phyloP scores from a whole-genome alignment of 2,888 invertebrate species.

The Busseola fusca region DNA sequence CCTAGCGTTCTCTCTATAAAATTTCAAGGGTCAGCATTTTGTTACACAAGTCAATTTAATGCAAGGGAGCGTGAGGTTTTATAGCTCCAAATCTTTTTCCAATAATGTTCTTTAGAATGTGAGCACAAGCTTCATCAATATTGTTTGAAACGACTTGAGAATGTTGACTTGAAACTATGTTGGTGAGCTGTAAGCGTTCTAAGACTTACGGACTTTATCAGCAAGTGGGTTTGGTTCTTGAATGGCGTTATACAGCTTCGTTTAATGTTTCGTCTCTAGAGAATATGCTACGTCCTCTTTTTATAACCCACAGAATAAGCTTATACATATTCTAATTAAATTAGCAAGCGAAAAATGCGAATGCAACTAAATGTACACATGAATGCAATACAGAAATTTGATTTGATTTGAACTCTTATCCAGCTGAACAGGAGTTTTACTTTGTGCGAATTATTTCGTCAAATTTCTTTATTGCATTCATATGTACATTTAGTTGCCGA shows the following conservation, averaged over 20 bases:
- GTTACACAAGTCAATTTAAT: conserved; percentile 46
- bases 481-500: too few relatives aligned
- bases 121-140: conserved; percentile 41
- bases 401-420: too few relatives aligned
- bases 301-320: not conserved
- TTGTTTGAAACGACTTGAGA: conserved; percentile 30
- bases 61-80: conserved; percentile 51
- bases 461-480: too few relatives aligned
- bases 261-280: conserved; percentile 2
- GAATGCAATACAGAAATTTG: too few relatives aligned
- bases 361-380: too few relatives aligned
- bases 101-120: conserved; percentile 55
- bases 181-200: not conserved
- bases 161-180: conserved; percentile 18
- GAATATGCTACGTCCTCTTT: not conserved
- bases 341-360: too few relatives aligned
- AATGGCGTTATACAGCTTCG: not conserved
- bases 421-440: too few relatives aligned
- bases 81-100: conserved; percentile 59
- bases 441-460: too few relatives aligned
- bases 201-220: conserved; percentile 6
- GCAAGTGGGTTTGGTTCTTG: not conserved
- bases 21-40: conserved; percentile 45
- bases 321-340: not conserved
- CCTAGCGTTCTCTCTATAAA: conserved; percentile 25